Base-by-base conservation (phyloP, 2,888 invertebrate species). In the Tachystola acroxantha region DNA sequence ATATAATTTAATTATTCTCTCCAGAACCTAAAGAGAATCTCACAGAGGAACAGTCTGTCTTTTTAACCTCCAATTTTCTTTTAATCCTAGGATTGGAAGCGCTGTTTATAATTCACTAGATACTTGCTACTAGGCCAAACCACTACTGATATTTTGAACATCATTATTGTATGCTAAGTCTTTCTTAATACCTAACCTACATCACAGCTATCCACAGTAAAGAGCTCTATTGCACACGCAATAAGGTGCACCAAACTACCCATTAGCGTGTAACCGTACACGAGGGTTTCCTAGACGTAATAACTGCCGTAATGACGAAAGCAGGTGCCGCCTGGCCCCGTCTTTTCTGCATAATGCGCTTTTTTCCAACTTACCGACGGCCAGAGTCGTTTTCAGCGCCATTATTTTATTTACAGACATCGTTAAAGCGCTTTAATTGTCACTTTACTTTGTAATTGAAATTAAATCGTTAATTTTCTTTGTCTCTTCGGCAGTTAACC, bases 271-370 rank as follows among this genome's bases (percentile, higher is more conserved):
- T 22, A 22, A 24, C 7, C 10, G 34, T 36, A 20, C 13, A 7
- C 12, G 25, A 22, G n/a, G 30, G 13, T 16, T 19, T 27, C 26
- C 13, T 27, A 9, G 11, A 7, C 64, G 74, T 71, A 74, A 80
- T 81, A 81, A 75, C 64, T 62, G 49, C 50, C 57, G 46, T 67
- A 76, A 79, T 70, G 71, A 72, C 61, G 55, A 53, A 46, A 53
- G 61, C 84, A 84, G 82, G 77, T 82, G 84, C 70, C 68, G 73
- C 56, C 19, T 27, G 6, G 11, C 42, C 50, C 46, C 46, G 51
- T 56, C 64, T 56, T 64, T 61, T 57, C 52, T 71, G 70, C 70
- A 71, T 81, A 81, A 82, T 82, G 76, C 67, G 59, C 59, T 71
- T 79, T 82, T 79, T 82, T 75, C 55, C 56, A 51, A 59, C 60